These are phyloP conservation scores for Poecilia picta DNA, from an alignment of 2,797 vertebrate genomes.

Conservation along the genomic window DNA sequence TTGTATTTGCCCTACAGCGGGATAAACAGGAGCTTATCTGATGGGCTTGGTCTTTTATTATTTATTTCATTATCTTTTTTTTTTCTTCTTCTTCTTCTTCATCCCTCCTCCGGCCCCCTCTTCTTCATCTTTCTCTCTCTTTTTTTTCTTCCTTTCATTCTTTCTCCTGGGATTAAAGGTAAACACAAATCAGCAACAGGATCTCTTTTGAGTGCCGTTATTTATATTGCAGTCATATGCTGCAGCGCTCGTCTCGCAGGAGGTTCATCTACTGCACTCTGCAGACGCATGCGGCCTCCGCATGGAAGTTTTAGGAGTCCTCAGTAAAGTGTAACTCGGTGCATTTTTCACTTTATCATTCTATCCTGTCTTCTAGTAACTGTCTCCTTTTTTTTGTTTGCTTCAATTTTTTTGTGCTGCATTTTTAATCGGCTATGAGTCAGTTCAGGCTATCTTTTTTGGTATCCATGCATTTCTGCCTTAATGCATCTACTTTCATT, in stretches of 20 bases:
- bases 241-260: slow-evolving; percentile 66
- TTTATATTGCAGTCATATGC: slow-evolving; percentile 77
- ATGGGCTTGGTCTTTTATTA: slow-evolving; percentile 79
- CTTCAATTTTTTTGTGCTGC: slow-evolving; percentile 23
- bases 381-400: slow-evolving; percentile 20
- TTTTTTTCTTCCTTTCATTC: background rate
- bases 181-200: slow-evolving; percentile 78
- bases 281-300: slow-evolving; percentile 70
- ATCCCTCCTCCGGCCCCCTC: background rate
- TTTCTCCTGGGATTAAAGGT: slow-evolving; percentile 77
- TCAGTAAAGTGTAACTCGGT: slow-evolving; percentile 37
- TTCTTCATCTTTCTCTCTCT: slow-evolving; percentile 12
- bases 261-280: slow-evolving; percentile 62
- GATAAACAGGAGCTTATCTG: slow-evolving; percentile 83
- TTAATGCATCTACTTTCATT: background rate
- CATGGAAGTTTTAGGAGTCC: slow-evolving; percentile 60
- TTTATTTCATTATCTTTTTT: slow-evolving; percentile 79
- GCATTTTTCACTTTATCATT: slow-evolving; percentile 57
- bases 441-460: background rate
- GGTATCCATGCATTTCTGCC: background rate
- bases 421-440: background rate
- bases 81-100: background rate
- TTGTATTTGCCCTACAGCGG: slow-evolving; percentile 83
- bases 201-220: slow-evolving; percentile 73
- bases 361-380: slow-evolving; percentile 41